phyloP scores from a whole-genome alignment of 2,888 invertebrate species.

The Agrotis clavis region DNA sequence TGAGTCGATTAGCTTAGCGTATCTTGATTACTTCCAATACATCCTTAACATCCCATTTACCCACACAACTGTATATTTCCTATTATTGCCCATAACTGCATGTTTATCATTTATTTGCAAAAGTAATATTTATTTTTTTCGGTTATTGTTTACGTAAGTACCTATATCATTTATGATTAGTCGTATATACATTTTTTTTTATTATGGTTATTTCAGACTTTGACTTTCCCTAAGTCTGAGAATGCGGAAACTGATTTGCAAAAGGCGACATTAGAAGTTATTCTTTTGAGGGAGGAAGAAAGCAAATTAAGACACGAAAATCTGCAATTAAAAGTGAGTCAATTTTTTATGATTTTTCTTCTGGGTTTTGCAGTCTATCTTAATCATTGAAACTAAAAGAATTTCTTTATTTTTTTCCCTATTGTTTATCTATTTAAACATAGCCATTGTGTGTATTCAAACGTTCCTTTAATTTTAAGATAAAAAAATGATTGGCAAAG shows the following conservation, averaged over 20 bases:
- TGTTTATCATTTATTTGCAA: constrained; percentile 77
- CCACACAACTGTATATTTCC: constrained; percentile 48
- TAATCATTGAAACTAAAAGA: constrained; percentile 1
- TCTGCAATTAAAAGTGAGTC: constrained; percentile 94
- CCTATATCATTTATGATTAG: constrained; percentile 31
- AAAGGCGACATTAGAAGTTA: constrained; percentile 94
- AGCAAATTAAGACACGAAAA: constrained; percentile 96
- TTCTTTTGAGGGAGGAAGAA: constrained; percentile 94
- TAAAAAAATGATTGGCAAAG: constrained; percentile 6
- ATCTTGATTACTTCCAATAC: constrained; percentile 34
- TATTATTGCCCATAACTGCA: constrained; percentile 65
- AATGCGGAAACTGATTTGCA: constrained; percentile 89
- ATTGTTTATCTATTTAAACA: constrained; percentile 29
- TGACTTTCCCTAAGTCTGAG: constrained; percentile 83
- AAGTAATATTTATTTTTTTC: constrained; percentile 33
- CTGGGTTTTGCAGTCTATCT: constrained; percentile 5
- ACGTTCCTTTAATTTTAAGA: constrained; percentile 16
- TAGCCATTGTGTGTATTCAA: constrained; percentile 19
- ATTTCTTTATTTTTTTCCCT: neutral
- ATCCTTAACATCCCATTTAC: constrained; percentile 44
- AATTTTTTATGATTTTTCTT: constrained; percentile 34
- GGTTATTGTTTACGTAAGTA: constrained; percentile 32
- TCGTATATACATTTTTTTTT: constrained; percentile 54
- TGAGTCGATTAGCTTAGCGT: constrained; percentile 48
- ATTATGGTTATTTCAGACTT: constrained; percentile 78